Evolutionary conservation across 2,888 invertebrate genomes (phyloP).

Genomic region (Drosophila siamana): DNA sequence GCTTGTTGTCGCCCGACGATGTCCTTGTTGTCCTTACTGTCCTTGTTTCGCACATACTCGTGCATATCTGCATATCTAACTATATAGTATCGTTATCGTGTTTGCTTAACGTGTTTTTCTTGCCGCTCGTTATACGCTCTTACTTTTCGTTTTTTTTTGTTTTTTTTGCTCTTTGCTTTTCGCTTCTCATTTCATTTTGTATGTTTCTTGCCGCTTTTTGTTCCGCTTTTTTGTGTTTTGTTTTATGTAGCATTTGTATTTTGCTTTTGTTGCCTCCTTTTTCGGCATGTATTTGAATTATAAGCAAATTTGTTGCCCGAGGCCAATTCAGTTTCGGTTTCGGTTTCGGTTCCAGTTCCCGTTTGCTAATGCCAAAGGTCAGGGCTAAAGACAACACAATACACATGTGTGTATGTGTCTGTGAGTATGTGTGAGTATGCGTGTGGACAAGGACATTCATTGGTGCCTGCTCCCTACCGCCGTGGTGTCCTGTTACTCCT

Average conservation of each 20-base stretch:
- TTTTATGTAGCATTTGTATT: constrained; percentile 20
- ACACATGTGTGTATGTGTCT: constrained; percentile 13
- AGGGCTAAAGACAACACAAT: constrained; percentile 45
- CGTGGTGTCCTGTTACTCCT: constrained; percentile 43
- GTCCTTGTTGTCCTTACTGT: constrained; percentile 58
- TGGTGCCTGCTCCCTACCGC: constrained; percentile 2
- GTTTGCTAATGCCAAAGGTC: constrained; percentile 71
- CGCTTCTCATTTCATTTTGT: constrained; percentile 25
- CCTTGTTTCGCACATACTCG: constrained; percentile 35
- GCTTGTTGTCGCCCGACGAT: constrained; percentile 46
- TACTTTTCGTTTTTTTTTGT: constrained; percentile 42
- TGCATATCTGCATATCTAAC: constrained; percentile 36
- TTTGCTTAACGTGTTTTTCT: constrained; percentile 76
- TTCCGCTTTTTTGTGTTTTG: constrained; percentile 24
- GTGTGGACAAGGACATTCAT: constrained; percentile 55
- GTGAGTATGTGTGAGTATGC: constrained; percentile 4
- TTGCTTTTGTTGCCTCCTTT: constrained; percentile 14
- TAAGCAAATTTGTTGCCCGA: constrained; percentile 74
- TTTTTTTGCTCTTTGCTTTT: constrained; percentile 28
- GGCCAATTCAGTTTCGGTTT: constrained; percentile 50
- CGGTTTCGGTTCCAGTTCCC: constrained; percentile 31
- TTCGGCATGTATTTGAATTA: constrained; percentile 66
- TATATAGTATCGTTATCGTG: constrained; percentile 73
- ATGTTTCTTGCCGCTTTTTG: not conserved
- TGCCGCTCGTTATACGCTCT: constrained; percentile 44